Conservation (phyloP, 2,113 vertebrate species). For the Sturnus vulgaris region DNA sequence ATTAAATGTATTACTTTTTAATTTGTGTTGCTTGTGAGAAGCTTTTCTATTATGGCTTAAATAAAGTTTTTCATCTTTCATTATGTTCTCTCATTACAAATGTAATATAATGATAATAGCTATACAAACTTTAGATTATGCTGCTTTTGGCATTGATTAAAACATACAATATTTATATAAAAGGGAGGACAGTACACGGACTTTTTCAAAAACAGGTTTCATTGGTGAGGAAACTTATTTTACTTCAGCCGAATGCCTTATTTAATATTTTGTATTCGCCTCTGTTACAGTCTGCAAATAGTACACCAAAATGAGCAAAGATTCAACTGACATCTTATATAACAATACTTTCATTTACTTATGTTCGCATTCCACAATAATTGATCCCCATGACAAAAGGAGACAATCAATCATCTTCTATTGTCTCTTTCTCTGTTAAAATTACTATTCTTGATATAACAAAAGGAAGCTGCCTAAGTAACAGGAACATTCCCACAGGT, state of each 20-base stretch:
- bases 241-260: conserved; percentile 51
- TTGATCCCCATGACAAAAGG: conserved; percentile 74
- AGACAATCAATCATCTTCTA: conserved; percentile 71
- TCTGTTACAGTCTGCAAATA: conserved; percentile 40
- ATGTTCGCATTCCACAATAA: conserved; percentile 50
- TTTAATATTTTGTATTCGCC: conserved; percentile 65
- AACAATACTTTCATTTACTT: conserved; percentile 62
- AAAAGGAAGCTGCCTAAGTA: conserved; percentile 66
- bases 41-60: conserved; percentile 72
- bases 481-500: conserved; percentile 38
- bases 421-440: conserved; percentile 66
- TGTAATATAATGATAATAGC: conserved; percentile 74
- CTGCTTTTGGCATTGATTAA: conserved; percentile 67
- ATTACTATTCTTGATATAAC: conserved; percentile 62
- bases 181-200: background rate
- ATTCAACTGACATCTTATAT: conserved; percentile 53
- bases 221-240: conserved; percentile 55
- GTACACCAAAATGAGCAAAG: conserved; percentile 64
- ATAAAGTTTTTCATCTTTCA: conserved; percentile 75
- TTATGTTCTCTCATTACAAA: conserved; percentile 72
- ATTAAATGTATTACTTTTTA: conserved; percentile 72
- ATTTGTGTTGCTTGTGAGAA: conserved; percentile 69
- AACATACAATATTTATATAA: conserved; percentile 61
- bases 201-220: conserved; percentile 58
- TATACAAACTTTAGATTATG: conserved; percentile 65